Evolutionary conservation across 2,797 vertebrate species (phyloP).

Genomic region (Acrossocheilus wenchowensis): DNA sequence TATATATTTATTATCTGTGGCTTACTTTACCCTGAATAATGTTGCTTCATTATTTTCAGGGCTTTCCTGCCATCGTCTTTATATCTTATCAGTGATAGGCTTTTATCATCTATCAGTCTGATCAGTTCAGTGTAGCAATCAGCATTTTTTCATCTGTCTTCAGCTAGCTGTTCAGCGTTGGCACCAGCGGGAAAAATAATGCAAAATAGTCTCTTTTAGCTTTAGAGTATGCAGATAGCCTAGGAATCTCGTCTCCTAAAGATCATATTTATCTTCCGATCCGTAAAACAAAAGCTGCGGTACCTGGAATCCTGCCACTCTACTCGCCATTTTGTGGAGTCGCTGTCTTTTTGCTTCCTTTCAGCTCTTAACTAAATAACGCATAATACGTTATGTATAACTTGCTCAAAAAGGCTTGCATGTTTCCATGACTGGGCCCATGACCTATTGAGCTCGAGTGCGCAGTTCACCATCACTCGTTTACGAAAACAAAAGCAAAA

Average conservation of each 20-base stretch:
- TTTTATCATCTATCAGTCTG: conserved; percentile 19
- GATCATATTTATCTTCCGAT: conserved; percentile 29
- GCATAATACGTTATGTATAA: too few relatives aligned
- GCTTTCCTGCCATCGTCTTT: conserved; percentile 56
- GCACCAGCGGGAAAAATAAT: not conserved
- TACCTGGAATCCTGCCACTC: not conserved
- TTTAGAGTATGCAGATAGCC: conserved; percentile 33
- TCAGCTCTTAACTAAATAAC: too few relatives aligned
- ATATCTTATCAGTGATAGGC: conserved; percentile 48
- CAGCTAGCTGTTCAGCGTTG: not conserved
- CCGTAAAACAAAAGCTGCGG: not conserved
- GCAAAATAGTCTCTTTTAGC: conserved; percentile 51
- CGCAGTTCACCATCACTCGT: too few relatives aligned
- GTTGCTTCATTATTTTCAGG: conserved; percentile 48
- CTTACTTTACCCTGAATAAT: conserved; percentile 54
- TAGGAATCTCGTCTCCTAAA: conserved; percentile 47
- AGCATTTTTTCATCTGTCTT: conserved; percentile 34
- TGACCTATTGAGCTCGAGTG: too few relatives aligned
- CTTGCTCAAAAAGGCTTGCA: too few relatives aligned
- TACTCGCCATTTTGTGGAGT: not conserved
- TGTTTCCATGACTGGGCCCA: too few relatives aligned
- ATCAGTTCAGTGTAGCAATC: conserved; percentile 25
- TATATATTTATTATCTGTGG: conserved; percentile 51
- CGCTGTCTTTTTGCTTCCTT: too few relatives aligned
- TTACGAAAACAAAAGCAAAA: too few relatives aligned